Evolutionary conservation across 2,797 vertebrate species (phyloP).

Genomic region (Silurus lanzhouensis): DNA sequence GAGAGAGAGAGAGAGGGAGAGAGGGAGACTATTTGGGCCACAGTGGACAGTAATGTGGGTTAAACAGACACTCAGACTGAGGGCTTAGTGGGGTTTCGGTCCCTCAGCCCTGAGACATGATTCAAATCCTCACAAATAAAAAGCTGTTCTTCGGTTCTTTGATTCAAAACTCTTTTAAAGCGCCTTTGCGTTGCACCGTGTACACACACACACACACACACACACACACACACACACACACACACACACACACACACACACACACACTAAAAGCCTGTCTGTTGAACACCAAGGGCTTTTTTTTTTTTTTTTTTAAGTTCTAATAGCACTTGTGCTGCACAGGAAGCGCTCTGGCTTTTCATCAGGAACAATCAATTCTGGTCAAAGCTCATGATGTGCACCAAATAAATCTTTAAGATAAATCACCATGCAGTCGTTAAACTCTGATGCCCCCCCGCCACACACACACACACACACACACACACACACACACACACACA

Average conservation of each 20-base stretch:
- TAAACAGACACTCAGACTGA: conserved; percentile 50
- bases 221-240: neutral
- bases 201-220: neutral
- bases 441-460: neutral
- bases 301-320: neutral
- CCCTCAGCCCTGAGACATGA: neutral
- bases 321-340: neutral
- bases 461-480: neutral
- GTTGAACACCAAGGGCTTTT: neutral
- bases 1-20: too few relatives aligned
- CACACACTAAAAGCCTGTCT: neutral
- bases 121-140: too few relatives aligned
- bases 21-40: conserved; percentile 51
- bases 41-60: conserved; percentile 55
- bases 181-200: neutral
- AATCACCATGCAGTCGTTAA: neutral
- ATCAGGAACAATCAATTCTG: conserved; percentile 23
- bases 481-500: neutral
- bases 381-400: neutral
- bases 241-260: too few relatives aligned
- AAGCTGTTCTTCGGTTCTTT: neutral
- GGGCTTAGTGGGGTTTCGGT: neutral
- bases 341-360: neutral
- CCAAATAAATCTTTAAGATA: conserved; percentile 6
- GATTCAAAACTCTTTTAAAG: neutral